These are phyloP conservation scores for Zapornia atra DNA, from an alignment of 2,113 vertebrate species.

Conservation along the genomic window DNA sequence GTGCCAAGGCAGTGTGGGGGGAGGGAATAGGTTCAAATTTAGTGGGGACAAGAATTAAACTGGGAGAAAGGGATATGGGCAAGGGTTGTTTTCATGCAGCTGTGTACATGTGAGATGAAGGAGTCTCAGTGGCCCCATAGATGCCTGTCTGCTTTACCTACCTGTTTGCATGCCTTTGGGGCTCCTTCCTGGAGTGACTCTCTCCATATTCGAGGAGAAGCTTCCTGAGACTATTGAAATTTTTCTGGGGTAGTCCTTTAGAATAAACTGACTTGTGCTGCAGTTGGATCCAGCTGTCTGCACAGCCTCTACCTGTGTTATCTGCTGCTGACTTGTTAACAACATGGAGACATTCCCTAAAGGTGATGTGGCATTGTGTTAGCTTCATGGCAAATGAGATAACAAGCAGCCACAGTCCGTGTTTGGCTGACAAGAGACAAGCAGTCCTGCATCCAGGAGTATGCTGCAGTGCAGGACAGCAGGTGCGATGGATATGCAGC, in stretches of 20 bases:
- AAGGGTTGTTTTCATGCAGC: not conserved
- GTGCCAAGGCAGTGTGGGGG: not conserved
- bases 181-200: not conserved
- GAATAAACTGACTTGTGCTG: not conserved
- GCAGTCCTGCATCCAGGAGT: not conserved
- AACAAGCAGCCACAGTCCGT: not conserved
- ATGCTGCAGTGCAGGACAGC: not conserved
- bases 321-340: not conserved
- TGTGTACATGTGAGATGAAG: not conserved
- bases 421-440: not conserved
- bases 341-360: not conserved
- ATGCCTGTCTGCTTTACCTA: not conserved
- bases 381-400: not conserved
- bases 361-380: not conserved
- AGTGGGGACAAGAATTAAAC: not conserved
- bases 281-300: not conserved
- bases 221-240: not conserved
- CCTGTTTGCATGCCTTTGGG: not conserved
- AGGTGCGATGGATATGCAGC: not conserved
- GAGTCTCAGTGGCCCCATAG: fast-evolving
- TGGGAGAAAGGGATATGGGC: not conserved
- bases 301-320: not conserved
- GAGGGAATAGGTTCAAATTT: not conserved
- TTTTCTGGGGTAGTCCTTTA: not conserved
- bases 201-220: not conserved